Evolutionary conservation across 2,888 invertebrate genomes (phyloP).

Genomic region (Macaria notata): DNA sequence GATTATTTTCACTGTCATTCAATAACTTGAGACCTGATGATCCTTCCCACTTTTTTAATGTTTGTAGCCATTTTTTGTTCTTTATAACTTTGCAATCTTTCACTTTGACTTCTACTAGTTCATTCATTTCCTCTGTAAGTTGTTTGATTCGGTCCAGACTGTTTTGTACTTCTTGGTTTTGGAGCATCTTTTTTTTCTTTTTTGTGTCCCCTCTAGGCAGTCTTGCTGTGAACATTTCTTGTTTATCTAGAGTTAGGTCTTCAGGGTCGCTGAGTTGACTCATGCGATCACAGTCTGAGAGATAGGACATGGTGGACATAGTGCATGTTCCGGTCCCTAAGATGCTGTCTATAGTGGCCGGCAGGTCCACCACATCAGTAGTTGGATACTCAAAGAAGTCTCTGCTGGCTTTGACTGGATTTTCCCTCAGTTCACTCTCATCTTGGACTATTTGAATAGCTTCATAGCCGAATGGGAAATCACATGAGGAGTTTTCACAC

Average conservation of each 20-base stretch:
- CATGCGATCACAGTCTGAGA: slow-evolving; percentile 28
- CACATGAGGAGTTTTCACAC: slow-evolving; percentile 61
- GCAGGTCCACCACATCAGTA: neutral
- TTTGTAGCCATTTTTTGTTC: slow-evolving; percentile 58
- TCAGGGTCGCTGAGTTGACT: neutral
- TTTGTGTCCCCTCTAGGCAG: slow-evolving; percentile 18
- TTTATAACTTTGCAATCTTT: slow-evolving; percentile 36
- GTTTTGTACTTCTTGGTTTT: neutral
- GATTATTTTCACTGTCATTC: slow-evolving; percentile 48
- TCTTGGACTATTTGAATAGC: slow-evolving; percentile 48
- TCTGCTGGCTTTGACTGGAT: slow-evolving; percentile 12
- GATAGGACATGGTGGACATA: slow-evolving; percentile 42
- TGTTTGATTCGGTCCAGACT: slow-evolving; percentile 38
- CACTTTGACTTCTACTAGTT: slow-evolving; percentile 16
- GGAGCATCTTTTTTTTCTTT: slow-evolving; percentile 4
- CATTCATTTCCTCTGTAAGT: slow-evolving; percentile 40
- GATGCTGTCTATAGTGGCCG: neutral
- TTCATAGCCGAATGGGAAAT: slow-evolving; percentile 61
- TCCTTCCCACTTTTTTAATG: slow-evolving; percentile 48
- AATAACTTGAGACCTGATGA: slow-evolving; percentile 46
- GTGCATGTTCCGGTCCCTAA: slow-evolving; percentile 37
- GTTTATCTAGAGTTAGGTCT: neutral
- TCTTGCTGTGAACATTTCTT: slow-evolving; percentile 32
- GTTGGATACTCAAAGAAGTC: slow-evolving; percentile 35
- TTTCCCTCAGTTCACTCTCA: slow-evolving; percentile 35